Percentiles rank a stretch among this genome's conserved stretches.
These are phyloP conservation scores for Athalia cordata DNA, from an alignment of 2,888 invertebrate genomes.

Conservation along the genomic window DNA sequence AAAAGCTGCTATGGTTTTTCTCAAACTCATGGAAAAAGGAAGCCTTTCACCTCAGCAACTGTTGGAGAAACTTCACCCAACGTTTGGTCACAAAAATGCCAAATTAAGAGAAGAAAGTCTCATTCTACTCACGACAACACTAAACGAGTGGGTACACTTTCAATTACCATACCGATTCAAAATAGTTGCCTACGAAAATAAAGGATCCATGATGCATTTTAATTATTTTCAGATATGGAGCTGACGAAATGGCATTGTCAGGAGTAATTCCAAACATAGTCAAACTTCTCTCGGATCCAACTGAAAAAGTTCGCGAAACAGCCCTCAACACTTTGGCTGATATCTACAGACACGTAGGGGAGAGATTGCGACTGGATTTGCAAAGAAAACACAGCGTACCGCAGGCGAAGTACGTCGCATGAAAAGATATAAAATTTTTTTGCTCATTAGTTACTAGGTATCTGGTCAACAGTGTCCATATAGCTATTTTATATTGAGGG, in stretches of 20 bases:
- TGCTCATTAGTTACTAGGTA: background rate
- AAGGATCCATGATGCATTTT: background rate
- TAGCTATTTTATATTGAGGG: too few species aligned
- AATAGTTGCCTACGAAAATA: background rate
- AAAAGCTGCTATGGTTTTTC: constrained; percentile 83
- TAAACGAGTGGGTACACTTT: constrained; percentile 83
- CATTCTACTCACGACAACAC: constrained; percentile 85
- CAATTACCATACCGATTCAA: background rate
- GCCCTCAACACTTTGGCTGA: constrained; percentile 91
- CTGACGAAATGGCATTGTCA: constrained; percentile 86
- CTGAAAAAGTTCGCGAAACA: constrained; percentile 89
- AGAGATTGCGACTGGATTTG: constrained; percentile 88
- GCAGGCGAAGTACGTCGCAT: constrained; percentile 76
- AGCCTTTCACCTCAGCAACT: constrained; percentile 82
- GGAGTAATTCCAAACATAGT: constrained; percentile 89
- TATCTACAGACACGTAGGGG: constrained; percentile 95
- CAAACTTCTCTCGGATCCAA: constrained; percentile 90
- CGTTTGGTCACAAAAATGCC: constrained; percentile 92
- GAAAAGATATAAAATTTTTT: background rate
- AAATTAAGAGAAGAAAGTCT: constrained; percentile 94
- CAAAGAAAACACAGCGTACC: constrained; percentile 87
- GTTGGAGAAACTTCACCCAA: constrained; percentile 82
- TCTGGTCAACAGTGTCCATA: too few species aligned
- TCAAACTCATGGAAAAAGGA: constrained; percentile 84
- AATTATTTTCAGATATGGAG: constrained; percentile 83